phyloP scores from a whole-genome alignment of 2,113 vertebrate species.

The Cyanoderma ruficeps region DNA sequence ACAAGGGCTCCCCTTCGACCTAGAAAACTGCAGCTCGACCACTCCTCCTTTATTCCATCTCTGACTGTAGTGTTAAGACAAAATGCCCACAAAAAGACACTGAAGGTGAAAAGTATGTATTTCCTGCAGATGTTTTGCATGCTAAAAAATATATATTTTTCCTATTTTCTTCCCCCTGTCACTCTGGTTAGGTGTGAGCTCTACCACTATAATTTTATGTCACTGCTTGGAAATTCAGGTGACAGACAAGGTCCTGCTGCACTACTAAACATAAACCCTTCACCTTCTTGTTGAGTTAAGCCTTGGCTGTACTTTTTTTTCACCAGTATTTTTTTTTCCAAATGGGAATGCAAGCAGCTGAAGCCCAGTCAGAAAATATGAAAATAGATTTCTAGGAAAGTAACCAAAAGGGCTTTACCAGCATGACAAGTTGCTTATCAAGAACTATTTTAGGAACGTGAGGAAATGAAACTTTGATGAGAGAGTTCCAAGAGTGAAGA shows the following conservation, averaged over 20 bases:
- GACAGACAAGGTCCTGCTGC: slow-evolving; percentile 40
- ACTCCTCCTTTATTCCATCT: neutral
- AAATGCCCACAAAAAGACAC: neutral
- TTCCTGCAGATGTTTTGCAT: neutral
- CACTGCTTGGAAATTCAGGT: neutral
- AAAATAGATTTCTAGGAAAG: slow-evolving; percentile 61
- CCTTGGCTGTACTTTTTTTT: neutral
- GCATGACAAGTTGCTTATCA: slow-evolving; percentile 31
- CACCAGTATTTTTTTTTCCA: neutral
- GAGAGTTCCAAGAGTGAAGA: slow-evolving; percentile 50
- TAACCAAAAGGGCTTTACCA: slow-evolving; percentile 35
- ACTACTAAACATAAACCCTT: neutral
- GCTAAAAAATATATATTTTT: neutral
- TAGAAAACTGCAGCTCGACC: neutral
- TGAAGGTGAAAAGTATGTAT: neutral
- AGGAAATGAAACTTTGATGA: slow-evolving; percentile 56
- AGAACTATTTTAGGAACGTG: slow-evolving; percentile 48
- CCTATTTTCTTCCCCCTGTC: neutral
- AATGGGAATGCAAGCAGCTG: slow-evolving; percentile 54
- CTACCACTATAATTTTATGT: neutral
- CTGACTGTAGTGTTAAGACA: neutral
- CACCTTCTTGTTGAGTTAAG: neutral
- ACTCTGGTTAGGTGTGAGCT: neutral
- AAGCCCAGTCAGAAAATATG: slow-evolving; percentile 30
- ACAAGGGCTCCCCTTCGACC: neutral